A percentile compares a stretch with the other conserved stretches of the same genome.
Conservation (phyloP, 2,888 invertebrate genomes). For the Cheilosia impressa region DNA sequence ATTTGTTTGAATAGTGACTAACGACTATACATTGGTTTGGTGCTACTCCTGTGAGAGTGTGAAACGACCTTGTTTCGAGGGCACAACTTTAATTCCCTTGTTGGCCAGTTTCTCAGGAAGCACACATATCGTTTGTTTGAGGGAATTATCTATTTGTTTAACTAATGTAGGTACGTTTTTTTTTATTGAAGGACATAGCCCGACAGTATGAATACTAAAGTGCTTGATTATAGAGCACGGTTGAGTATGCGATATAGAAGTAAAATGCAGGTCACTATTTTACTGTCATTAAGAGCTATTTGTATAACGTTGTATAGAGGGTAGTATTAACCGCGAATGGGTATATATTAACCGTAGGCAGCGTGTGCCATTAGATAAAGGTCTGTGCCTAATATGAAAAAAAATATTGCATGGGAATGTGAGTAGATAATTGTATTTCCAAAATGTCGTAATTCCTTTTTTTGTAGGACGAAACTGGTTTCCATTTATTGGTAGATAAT, state of each 20-base stretch:
- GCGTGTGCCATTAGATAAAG: neutral
- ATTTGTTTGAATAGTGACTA: conserved; percentile 23
- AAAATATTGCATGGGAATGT: too few species aligned
- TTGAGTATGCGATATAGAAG: neutral
- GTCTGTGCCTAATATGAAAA: too few species aligned
- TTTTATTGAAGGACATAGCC: neutral
- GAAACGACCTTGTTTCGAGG: conserved; percentile 9
- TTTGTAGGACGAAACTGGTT: too few species aligned
- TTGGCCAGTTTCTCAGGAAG: conserved; percentile 39
- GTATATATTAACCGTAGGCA: neutral
- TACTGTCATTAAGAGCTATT: neutral
- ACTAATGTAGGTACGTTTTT: conserved; percentile 28
- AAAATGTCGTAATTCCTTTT: too few species aligned
- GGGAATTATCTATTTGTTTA: conserved; percentile 27
- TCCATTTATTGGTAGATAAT: too few species aligned
- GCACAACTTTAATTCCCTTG: conserved; percentile 37
- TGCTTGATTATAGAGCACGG: neutral
- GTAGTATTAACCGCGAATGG: neutral
- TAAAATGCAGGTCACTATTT: neutral
- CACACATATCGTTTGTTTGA: conserved; percentile 18
- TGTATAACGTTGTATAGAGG: neutral
- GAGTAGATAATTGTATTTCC: too few species aligned
- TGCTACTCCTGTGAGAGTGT: neutral
- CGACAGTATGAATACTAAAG: neutral
- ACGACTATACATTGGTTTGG: neutral